Percentiles rank a stretch among this genome's conserved stretches.
phyloP scores from a whole-genome alignment of 53 echinoderm and acorn worm species.

The Hippasteria phrygiana region DNA sequence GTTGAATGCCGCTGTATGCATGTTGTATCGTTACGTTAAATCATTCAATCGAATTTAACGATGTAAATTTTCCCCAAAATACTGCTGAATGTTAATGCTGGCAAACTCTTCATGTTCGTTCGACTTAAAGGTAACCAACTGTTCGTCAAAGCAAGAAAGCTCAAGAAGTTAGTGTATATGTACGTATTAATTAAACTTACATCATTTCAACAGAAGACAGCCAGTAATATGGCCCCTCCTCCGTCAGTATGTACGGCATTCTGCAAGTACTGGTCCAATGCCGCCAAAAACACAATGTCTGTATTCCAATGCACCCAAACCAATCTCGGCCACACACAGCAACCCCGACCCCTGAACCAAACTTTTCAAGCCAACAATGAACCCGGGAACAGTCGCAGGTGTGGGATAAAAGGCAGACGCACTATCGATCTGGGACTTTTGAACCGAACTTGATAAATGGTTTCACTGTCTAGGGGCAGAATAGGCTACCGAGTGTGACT shows the following conservation, averaged over 20 bases:
- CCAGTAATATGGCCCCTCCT: conserved; percentile 31
- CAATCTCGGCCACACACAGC: not conserved
- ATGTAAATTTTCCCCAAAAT: no score
- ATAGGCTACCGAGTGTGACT: conserved; percentile 9
- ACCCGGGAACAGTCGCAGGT: not conserved
- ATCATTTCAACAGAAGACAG: conserved; percentile 20
- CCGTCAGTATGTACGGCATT: conserved; percentile 32
- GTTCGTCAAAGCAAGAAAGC: not conserved
- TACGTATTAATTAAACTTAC: conserved; percentile 26
- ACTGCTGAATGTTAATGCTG: no score
- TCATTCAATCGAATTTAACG: no score
- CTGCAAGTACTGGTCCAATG: conserved; percentile 9
- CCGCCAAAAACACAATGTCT: not conserved
- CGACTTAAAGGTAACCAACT: not conserved
- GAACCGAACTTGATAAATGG: not conserved
- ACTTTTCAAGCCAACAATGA: conserved; percentile 1
- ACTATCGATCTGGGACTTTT: not conserved
- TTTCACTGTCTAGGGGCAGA: not conserved
- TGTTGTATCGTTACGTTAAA: no score
- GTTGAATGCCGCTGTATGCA: no score
- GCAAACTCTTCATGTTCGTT: not conserved
- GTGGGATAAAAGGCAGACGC: not conserved
- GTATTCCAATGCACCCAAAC: not conserved
- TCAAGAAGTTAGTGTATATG: not conserved
- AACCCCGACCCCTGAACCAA: not conserved